Base-by-base conservation (phyloP, 2,888 invertebrate species). In the Lutraria lutraria region DNA sequence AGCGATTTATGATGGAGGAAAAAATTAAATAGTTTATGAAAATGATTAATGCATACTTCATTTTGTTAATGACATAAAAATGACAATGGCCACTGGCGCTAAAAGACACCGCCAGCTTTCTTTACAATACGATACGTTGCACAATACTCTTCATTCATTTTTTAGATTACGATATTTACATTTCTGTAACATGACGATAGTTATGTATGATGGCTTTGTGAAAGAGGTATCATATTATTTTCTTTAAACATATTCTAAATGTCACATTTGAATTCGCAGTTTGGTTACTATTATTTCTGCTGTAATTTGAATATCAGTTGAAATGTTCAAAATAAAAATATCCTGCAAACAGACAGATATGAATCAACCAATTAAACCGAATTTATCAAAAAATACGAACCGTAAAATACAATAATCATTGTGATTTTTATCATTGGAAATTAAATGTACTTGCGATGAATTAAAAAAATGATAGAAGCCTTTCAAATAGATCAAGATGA, bases 351-450 rank as follows among this genome's bases (percentile, higher is more conserved):
- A 6, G 25, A 25, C 13, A 25, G 63, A 68, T 68, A 68, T 25
- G 25, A 25, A 68, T 68, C 63, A 6, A 25, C 25, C 63, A 68
- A 68, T 68, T 68, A 68, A 68, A 13, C 6, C 25, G 63, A 68
- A 68, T 68, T 68, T 68, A 68, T 56, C 63, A n/a, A 68, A 19
- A 76, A 76, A 31, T 76, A 76, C 31, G 34, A 19, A 76, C 34
- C 76, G 76, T 76, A 76, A 76, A 76, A 76, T 76, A 34, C 34
- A 34, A 72, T 25, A 25, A 76, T 76, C 31, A 76, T 76, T 34
- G 29, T 76, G 76, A 76, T 76, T 76, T 31, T 76, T 76, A 76
- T 76, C 76, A 76, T 19, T 76, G 29, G 76, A 76, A 76, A 76
- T 76, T 34, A 76, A 76, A 76, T 34, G 25, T 13, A 13, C 34